These are phyloP conservation scores for Cricetomys ansorgei DNA, from an alignment of 2,113 vertebrate species.

Conservation along the genomic window DNA sequence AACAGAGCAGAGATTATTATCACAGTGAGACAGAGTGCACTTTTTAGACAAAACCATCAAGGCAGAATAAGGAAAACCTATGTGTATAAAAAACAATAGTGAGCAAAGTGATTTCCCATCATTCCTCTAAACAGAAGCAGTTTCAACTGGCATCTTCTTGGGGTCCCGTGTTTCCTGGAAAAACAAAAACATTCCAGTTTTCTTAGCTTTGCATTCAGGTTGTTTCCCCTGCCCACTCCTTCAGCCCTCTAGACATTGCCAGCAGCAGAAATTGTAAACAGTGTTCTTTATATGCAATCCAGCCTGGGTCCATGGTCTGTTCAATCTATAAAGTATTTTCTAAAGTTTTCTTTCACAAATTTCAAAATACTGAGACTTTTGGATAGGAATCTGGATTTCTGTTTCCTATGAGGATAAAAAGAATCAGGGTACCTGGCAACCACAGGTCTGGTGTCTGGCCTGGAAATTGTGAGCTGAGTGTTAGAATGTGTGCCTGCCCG, in stretches of 20 bases:
- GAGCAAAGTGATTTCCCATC: neutral
- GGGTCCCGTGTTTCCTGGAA: neutral
- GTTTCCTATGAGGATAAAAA: neutral
- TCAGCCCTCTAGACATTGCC: neutral
- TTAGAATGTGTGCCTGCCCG: neutral
- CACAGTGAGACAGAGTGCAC: neutral
- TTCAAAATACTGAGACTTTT: slow-evolving; percentile 16
- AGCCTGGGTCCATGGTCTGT: neutral
- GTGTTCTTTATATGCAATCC: rapidly evolving
- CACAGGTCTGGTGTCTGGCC: neutral
- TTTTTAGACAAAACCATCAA: neutral
- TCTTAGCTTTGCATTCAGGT: neutral
- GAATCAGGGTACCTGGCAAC: neutral
- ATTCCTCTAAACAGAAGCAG: neutral
- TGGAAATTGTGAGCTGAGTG: neutral
- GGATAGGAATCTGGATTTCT: neutral
- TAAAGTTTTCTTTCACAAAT: neutral
- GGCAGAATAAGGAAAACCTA: neutral
- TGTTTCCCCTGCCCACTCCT: neutral
- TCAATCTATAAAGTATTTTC: neutral
- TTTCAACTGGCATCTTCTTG: neutral
- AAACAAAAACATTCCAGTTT: neutral
- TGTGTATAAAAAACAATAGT: neutral
- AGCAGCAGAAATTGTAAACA: neutral
- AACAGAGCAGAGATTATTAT: slow-evolving; percentile 1